Evolutionary conservation across 2,888 invertebrate species (phyloP), one percentile per base, ranked within the genome.

Genomic region (Clunio marinus): DNA sequence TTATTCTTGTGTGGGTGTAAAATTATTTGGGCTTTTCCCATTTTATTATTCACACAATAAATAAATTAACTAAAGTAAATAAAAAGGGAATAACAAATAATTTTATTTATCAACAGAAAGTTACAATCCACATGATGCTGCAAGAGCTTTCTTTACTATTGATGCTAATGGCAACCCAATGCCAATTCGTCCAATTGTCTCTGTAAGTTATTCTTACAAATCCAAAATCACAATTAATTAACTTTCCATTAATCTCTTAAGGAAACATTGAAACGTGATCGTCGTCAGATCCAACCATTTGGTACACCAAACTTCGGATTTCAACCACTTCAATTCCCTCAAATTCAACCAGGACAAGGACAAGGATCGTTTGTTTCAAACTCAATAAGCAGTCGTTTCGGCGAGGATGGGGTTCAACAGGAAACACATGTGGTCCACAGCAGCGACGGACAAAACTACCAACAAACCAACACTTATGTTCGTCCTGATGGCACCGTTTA

Each of bases 111-210:
- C n/a, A n/a, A n/a, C n/a, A n/a, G n/a, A n/a, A n/a, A n/a, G n/a
- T n/a, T n/a, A n/a, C n/a, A n/a, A n/a, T n/a, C n/a, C n/a, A n/a
- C n/a, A n/a, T n/a, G 70, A 71, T 51, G 41, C 70, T 2, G 70
- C 71, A 22, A 70, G 62, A 60, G 63, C 68, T 1, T 70, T 70
- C 55, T 71, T 68, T 37, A 70, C 67, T 20, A 70, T 71, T 60
- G 69, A 70, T 46, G 69, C 59, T 55, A 32, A 70, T 46, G 71
- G 71, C 15, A 65, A 69, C 27, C 20, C 63, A 25, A 70, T 70
- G 37, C 60, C 66, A 27, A 24, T 69, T 17, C 20, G 13, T 25
- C 51, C 25, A n/a, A 57, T 66, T 24, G 62, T 45, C 20, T 25
- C 10, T 15, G 41, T 69, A 28, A 41, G 32, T 27, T 7, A 5